These are phyloP conservation scores for Ernsta delagoae DNA, from an alignment of 2,888 invertebrate species.

Conservation along the genomic window DNA sequence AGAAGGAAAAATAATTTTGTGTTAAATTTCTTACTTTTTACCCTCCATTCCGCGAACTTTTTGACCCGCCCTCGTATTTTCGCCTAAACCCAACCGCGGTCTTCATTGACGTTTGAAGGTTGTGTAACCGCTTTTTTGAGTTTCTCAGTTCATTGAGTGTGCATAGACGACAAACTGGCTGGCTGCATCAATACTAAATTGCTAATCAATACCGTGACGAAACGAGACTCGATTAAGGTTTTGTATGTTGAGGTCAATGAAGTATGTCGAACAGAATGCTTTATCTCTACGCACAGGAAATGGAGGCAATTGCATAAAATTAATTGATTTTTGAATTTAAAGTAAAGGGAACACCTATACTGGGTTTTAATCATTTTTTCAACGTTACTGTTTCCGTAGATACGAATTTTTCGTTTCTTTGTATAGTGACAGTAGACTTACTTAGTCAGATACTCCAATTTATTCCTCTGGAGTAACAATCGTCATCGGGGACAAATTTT, in stretches of 20 bases:
- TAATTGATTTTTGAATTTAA: conserved; percentile 5
- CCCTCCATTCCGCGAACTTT: no score
- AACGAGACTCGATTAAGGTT: conserved; percentile 49
- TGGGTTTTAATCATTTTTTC: no score
- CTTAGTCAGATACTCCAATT: neutral
- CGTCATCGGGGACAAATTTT: neutral
- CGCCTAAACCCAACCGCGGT: neutral
- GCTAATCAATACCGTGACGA: conserved; percentile 58
- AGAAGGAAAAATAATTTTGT: no score
- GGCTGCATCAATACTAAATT: conserved; percentile 39
- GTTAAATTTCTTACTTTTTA: no score
- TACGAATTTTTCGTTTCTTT: no score
- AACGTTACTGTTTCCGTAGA: no score
- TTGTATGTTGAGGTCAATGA: conserved; percentile 41
- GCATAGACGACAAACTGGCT: conserved; percentile 51
- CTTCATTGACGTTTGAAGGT: conserved; percentile 13
- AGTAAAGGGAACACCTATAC: no score
- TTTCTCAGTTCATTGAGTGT: conserved; percentile 21
- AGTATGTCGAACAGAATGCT: conserved; percentile 21
- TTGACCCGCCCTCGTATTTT: no score
- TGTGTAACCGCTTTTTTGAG: conserved; percentile 28
- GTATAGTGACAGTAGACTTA: no score
- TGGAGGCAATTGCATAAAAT: neutral
- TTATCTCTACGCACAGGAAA: conserved; percentile 13
- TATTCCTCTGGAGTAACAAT: neutral